These are phyloP conservation scores for Dugesia japonica DNA, from an alignment of 2,888 invertebrate genomes.

Conservation along the genomic window DNA sequence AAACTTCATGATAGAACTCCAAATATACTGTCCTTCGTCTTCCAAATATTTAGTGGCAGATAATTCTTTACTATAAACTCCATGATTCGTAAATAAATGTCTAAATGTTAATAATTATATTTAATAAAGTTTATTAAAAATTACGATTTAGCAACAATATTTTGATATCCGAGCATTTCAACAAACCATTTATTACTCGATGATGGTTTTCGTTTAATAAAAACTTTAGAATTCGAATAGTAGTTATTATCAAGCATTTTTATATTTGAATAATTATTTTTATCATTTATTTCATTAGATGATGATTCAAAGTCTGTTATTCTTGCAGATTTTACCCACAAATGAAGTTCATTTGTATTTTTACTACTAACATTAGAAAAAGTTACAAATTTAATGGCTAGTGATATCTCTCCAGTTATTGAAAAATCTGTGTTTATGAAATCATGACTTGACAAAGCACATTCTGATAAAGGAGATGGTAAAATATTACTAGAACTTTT, in stretches of 20 bases:
- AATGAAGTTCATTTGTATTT: background rate
- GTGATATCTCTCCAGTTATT: background rate
- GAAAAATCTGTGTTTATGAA: background rate
- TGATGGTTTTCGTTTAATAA: background rate
- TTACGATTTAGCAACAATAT: background rate
- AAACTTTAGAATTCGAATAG: background rate
- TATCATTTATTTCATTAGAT: background rate
- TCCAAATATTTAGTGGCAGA: background rate
- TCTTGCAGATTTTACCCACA: background rate
- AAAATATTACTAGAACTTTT: background rate
- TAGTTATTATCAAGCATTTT: background rate
- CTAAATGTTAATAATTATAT: too few relatives aligned
- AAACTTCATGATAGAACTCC: conserved; percentile 9
- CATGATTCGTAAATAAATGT: conserved; percentile 12
- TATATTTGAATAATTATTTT: background rate
- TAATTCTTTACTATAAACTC: conserved; percentile 7
- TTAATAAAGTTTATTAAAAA: background rate
- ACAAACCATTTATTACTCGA: background rate
- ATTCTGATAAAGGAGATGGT: conserved; percentile 6
- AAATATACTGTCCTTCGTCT: background rate
- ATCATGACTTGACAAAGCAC: background rate
- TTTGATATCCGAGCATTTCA: background rate
- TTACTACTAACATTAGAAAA: background rate
- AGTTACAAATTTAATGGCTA: background rate
- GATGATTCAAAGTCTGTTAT: background rate